Percentiles rank a stretch among this genome's conserved stretches.
Evolutionary conservation across 1,140 invertebrate species (phyloP).

Genomic region (Sitobion miscanthi): DNA sequence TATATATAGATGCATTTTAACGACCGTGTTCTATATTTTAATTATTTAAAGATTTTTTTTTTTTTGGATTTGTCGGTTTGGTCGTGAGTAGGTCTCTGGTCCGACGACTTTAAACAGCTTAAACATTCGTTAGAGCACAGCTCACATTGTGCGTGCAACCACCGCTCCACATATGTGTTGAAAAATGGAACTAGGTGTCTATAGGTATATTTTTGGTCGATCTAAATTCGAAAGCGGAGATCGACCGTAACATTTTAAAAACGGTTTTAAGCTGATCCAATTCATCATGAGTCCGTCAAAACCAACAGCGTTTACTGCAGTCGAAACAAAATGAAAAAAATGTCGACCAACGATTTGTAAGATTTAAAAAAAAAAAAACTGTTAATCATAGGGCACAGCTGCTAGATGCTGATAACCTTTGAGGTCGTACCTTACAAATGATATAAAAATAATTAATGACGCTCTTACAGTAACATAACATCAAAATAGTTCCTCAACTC

Average conservation of each 20-base stretch:
- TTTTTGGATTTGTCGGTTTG: neutral
- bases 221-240: neutral
- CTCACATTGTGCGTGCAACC: no score
- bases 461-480: neutral
- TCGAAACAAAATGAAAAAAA: neutral
- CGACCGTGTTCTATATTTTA: neutral
- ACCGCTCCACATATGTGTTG: no score
- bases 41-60: neutral
- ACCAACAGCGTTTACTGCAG: neutral
- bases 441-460: neutral
- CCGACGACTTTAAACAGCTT: neutral
- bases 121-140: neutral
- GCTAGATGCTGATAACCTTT: neutral
- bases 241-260: neutral
- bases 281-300: neutral
- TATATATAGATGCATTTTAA: neutral
- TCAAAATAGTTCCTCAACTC: neutral
- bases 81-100: neutral
- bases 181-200: neutral
- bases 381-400: neutral
- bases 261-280: neutral
- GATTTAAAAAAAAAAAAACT: neutral
- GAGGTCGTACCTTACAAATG: neutral
- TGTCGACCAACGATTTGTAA: neutral
- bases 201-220: neutral